Evolutionary conservation across 1,140 invertebrate genomes (phyloP), one percentile per base, ranked within the genome.

Genomic region (Psilanteris sp.): DNA sequence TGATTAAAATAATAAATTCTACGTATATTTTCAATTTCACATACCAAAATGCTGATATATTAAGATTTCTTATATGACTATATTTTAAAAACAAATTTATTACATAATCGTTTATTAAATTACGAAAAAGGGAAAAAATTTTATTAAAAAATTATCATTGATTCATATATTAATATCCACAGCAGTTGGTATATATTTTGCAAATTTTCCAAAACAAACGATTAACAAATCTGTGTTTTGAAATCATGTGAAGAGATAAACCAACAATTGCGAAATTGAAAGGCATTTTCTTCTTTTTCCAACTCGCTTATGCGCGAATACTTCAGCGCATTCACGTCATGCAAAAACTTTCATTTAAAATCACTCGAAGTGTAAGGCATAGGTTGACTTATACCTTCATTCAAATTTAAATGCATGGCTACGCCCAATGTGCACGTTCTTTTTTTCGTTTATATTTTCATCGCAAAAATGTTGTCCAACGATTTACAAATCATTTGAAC

Each of bases 331-430:
- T 43, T 48, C 22, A 22, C 37, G 34, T 36, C 37, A 37, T 36
- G 39, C 43, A 44, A 67, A 67, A 54, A 16, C n/a, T 54, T 67
- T 46, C 48, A 67, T 48, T 67, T 67, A 46, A 67, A 67, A 67
- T 67, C 62, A 67, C 39, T 67, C 48, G 24, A 67, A 55, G 50
- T 67, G 50, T 48, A 67, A 55, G 48, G 32, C 37, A 48, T 55
- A 67, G 41, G 39, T 36, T 67, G 62, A 67, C 48, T 67, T 67
- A 55, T 55, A 55, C 46, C 39, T 67, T 67, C 41, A 67, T 67
- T 67, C 48, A 67, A 67, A 67, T 55, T 67, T 67, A 55, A 67
- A 67, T 55, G 32, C 62, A 55, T 46, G 36, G 62, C 52, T 67
- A 55, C 15, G 32, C 34, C 27, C 27, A 18, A 43, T 18, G 22